These are phyloP conservation scores for Athene noctua DNA, from an alignment of 2,113 vertebrate species.

Conservation along the genomic window DNA sequence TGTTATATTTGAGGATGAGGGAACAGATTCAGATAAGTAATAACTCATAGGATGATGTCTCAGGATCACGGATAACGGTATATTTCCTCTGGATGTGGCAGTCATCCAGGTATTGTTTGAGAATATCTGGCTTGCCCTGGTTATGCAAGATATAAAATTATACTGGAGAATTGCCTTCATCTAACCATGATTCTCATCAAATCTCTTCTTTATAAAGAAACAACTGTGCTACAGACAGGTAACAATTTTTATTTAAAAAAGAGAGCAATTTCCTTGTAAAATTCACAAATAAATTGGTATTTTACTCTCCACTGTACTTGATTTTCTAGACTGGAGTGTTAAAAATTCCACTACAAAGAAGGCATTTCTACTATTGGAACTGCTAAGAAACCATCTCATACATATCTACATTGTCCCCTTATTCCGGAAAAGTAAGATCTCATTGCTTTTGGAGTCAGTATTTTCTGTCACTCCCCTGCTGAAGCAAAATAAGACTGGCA, in stretches of 20 bases:
- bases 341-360: neutral
- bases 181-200: neutral
- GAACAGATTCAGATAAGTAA: neutral
- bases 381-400: neutral
- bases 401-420: neutral
- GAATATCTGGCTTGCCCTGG: neutral
- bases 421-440: neutral
- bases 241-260: neutral
- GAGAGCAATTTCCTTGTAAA: neutral
- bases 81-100: neutral
- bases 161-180: neutral
- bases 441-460: neutral
- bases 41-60: neutral
- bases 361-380: neutral
- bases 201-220: neutral
- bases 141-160: neutral
- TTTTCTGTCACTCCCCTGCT: neutral
- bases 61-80: neutral
- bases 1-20: neutral
- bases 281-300: neutral
- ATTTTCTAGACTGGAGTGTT: neutral
- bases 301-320: neutral
- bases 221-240: neutral
- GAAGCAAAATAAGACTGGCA: neutral
- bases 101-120: neutral